Percentiles rank a stretch among this genome's conserved stretches.
phyloP scores from a whole-genome alignment of 1,140 invertebrate genomes.

The Drosophila watanabei region DNA sequence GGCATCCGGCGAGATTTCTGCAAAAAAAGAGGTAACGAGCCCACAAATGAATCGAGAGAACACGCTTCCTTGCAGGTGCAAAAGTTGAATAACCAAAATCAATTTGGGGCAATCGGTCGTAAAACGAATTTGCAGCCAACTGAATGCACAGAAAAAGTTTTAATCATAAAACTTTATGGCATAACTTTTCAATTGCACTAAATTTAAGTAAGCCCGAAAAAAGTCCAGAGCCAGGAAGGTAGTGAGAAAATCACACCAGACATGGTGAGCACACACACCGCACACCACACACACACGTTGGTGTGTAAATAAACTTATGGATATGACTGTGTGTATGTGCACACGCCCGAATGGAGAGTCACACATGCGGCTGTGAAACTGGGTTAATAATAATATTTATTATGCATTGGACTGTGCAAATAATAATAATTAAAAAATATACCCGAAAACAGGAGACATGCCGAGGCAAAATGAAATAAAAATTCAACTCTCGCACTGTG shows the following conservation, averaged over 20 bases:
- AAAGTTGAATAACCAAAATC: slow-evolving; percentile 30
- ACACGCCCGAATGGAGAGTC: slow-evolving; percentile 17
- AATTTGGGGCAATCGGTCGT: slow-evolving; percentile 57
- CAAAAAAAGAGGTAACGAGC: slow-evolving; percentile 6
- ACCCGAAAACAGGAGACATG: slow-evolving; percentile 44
- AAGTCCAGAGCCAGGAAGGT: background rate
- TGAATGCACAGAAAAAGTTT: slow-evolving; percentile 52
- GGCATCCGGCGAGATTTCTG: slow-evolving; percentile 89
- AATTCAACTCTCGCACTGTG: slow-evolving; percentile 25
- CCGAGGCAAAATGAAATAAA: slow-evolving; percentile 25
- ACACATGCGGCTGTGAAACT: slow-evolving; percentile 41
- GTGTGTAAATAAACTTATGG: slow-evolving; percentile 31
- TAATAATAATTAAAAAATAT: slow-evolving; percentile 82
- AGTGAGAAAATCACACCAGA: slow-evolving; percentile 34
- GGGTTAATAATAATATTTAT: slow-evolving; percentile 82
- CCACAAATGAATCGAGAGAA: slow-evolving; percentile 35
- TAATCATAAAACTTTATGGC: slow-evolving; percentile 64
- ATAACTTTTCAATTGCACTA: slow-evolving; percentile 65
- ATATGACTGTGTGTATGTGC: slow-evolving; percentile 15
- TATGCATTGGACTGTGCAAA: slow-evolving; percentile 74
- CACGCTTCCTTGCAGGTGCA: slow-evolving; percentile 12
- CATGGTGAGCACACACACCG: background rate
- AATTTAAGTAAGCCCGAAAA: slow-evolving; percentile 47
- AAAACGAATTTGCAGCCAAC: slow-evolving; percentile 52
- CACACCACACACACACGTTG: slow-evolving; percentile 8